phyloP scores from a whole-genome alignment of 2,113 vertebrate genomes.

The Thinocorus orbignyianus region DNA sequence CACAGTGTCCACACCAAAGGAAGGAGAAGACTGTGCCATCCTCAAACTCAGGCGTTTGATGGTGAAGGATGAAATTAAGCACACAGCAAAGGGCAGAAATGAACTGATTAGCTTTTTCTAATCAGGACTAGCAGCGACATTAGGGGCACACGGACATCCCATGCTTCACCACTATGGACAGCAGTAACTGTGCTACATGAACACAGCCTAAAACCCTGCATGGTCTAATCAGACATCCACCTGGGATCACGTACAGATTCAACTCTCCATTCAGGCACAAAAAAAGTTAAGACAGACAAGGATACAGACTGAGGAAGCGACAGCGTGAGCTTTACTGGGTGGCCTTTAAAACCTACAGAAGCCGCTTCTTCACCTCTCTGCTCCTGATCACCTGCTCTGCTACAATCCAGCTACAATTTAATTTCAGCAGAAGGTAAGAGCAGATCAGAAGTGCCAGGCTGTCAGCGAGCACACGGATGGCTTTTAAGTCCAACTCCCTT shows the following conservation, averaged over 20 bases:
- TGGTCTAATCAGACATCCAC: not conserved
- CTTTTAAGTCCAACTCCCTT: conserved; percentile 10
- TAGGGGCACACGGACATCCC: not conserved
- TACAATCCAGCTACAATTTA: not conserved
- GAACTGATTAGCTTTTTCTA: not conserved
- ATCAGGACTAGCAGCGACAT: not conserved
- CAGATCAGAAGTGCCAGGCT: not conserved
- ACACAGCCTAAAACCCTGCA: not conserved
- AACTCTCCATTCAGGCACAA: not conserved
- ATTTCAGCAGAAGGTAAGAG: not conserved
- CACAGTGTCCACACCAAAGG: not conserved
- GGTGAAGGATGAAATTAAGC: not conserved
- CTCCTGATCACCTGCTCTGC: not conserved
- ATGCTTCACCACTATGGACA: accelerated
- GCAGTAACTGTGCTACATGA: not conserved
- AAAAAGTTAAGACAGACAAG: not conserved
- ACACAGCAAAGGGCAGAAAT: not conserved
- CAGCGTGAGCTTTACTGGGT: not conserved
- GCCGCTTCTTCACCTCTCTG: not conserved
- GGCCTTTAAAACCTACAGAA: not conserved
- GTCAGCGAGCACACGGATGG: not conserved
- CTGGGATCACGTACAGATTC: not conserved
- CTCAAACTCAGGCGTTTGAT: not conserved
- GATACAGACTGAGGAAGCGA: not conserved
- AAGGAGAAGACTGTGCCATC: not conserved